Percentiles rank a stretch among this genome's conserved stretches.
Conservation (phyloP, 1,140 invertebrate species). For the Camponotus vicinus region DNA sequence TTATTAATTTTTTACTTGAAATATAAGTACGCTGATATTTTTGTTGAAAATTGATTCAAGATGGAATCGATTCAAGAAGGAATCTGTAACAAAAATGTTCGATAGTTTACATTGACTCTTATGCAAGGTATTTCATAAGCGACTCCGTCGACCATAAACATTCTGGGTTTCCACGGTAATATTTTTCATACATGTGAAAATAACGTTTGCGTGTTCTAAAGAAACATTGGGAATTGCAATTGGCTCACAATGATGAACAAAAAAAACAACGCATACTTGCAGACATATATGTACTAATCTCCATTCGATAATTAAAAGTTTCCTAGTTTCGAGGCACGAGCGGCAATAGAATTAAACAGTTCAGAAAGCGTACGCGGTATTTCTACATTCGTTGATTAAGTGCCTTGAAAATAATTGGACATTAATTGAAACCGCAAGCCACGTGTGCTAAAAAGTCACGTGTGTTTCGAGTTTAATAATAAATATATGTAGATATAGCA, state of each 20-base stretch:
- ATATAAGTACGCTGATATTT: neutral
- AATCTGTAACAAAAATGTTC: neutral
- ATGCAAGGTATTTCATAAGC: neutral
- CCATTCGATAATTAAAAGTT: slow-evolving; percentile 44
- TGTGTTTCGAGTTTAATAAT: slow-evolving; percentile 31
- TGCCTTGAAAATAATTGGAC: slow-evolving; percentile 55
- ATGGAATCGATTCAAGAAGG: neutral
- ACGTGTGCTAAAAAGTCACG: neutral
- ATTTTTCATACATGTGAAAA: neutral
- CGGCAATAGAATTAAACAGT: slow-evolving; percentile 45
- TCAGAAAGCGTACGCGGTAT: slow-evolving; percentile 2
- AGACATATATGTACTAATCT: slow-evolving; percentile 3
- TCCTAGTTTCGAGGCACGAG: neutral
- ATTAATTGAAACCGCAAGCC: slow-evolving; percentile 39
- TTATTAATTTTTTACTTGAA: neutral
- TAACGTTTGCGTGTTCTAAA: neutral
- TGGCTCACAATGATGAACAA: neutral
- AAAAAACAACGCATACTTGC: slow-evolving; percentile 16
- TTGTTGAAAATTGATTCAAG: no score
- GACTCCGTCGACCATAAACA: neutral
- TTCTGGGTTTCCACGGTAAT: slow-evolving; percentile 1
- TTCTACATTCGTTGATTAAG: slow-evolving; percentile 50
- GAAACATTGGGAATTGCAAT: slow-evolving; percentile 28
- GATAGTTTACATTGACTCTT: neutral
- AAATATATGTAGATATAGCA: slow-evolving; percentile 12